Base-by-base conservation (phyloP, 2,797 vertebrate genomes). In the Kryptopterus vitreolus region DNA sequence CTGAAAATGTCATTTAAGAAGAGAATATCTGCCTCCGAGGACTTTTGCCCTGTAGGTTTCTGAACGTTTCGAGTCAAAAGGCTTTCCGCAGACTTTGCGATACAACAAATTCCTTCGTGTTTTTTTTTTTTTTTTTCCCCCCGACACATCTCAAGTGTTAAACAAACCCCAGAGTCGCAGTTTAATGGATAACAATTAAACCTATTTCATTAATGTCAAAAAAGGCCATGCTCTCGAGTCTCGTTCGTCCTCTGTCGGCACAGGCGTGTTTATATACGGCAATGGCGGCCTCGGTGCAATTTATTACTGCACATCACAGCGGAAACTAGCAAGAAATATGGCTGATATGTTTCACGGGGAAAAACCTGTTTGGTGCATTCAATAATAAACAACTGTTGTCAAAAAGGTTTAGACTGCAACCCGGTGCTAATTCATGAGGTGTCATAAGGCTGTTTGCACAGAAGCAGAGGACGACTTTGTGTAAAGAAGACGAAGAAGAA, bases 1-100 rank as follows among this genome's bases (percentile, higher is more conserved):
- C 72, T 85, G 75, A 85, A 86, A 88, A 87, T 83, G 55, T 79
- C 76, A 80, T 82, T 82, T 76, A 55, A 77, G 50, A 66, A 10
- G 43, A 65, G 62, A 50, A 48, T 65, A 82, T 62, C 61, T 82
- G 78, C 61, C 72, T 82, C 58, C 48, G 4, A 46, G 26, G 20
- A 50, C 1, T 3, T 53, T 52, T 80, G 86, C 82, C 53, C 73
- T 70, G 52, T 50, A 72, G 38, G 70, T 75, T 78, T 76, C 79
- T 61, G 79, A 79, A 76, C 71, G 72, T 81, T 80, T 59, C 55
- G 77, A 79, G 72, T 71, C 80, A 43, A 33, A 65, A n/a, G 82
- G 10, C 76, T 82, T 84, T 86, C 80, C 81, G 80, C 66, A 74
- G 62, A 50, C 69, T 66, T 65, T 33, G 61, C 84, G 84, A 76